Evolutionary conservation across 2,888 invertebrate species (phyloP), one percentile per base, ranked within the genome.

Genomic region (Hyalella azteca): DNA sequence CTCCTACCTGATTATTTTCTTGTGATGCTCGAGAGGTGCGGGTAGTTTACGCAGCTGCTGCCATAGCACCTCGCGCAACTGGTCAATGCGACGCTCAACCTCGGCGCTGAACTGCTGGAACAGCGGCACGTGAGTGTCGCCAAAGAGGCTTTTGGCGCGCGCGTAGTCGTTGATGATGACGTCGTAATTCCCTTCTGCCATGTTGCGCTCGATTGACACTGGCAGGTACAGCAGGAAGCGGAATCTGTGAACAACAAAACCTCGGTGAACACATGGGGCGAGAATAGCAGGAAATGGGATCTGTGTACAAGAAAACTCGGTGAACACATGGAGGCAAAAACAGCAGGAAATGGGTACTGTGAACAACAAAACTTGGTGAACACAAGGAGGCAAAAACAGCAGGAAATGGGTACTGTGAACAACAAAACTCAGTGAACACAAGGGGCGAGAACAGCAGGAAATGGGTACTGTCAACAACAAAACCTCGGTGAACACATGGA

Each of bases 121-220:
- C 32, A 95, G 91, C 91, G 93, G 88, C 39, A 97, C 93, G 88
- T 97, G 96, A 41, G 95, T 96, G 88, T 95, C 96, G 81, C 95
- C 94, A 90, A 98, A 98, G 39, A 98, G 90, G 87, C 97, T 96
- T 88, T 96, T 97, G 3, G 97, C 98, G 86, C 98, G 91, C 0
- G 95, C 94, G 88, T 98, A 99, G 88, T 99, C 99, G 87, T 97
- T 99, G 81, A 99, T 96, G 32, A 99, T 96, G 77, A 97, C 91
- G 88, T 98, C 97, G 87, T 96, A 99, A 87, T 99, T 98, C 77
- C 96, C 96, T 86, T 94, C 93, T 86, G 94, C 92, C 82, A 98
- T 95, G 86, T 97, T 97, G 85, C 93, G 92, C 86, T 98, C 97
- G 76, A 99, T 97, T 73, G 94, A 93, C 49, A 95, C 93, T 0